Conservation (phyloP, 2,888 invertebrate genomes). For the Schizotus pectinicornis region DNA sequence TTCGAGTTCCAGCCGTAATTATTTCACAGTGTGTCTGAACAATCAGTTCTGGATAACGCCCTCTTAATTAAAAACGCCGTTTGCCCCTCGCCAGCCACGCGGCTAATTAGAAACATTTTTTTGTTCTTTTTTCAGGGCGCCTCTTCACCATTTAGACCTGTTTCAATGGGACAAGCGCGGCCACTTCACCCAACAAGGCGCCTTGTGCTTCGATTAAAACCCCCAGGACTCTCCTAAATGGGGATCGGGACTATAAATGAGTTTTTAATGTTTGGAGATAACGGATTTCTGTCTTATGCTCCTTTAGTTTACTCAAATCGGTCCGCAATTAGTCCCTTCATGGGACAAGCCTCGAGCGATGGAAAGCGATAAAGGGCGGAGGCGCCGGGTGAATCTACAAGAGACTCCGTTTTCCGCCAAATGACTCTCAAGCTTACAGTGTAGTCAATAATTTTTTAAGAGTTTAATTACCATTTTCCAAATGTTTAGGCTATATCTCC, state of each 20-base stretch:
- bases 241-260: conserved; percentile 33
- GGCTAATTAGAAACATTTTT: conserved; percentile 32
- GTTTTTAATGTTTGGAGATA: conserved; percentile 41
- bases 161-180: conserved; percentile 14
- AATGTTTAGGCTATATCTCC: no score
- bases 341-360: no score
- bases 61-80: conserved; percentile 33
- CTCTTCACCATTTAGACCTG: conserved; percentile 18
- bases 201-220: conserved; percentile 9
- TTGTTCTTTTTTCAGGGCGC: conserved; percentile 29
- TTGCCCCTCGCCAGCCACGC: conserved; percentile 25
- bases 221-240: conserved; percentile 9
- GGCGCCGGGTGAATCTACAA: no score
- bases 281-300: conserved; percentile 31
- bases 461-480: no score
- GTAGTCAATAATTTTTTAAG: no score
- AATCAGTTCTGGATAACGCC: conserved; percentile 17
- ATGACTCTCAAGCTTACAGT: no score
- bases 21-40: conserved; percentile 6
- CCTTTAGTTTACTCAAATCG: conserved; percentile 11
- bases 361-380: no score
- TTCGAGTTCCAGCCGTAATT: conserved; percentile 1
- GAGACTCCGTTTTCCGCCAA: no score
- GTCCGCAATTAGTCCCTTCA: no score
- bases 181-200: conserved; percentile 11